Evolutionary conservation across 2,113 vertebrate genomes (phyloP).

Genomic region (Hydrolagus affinis): DNA sequence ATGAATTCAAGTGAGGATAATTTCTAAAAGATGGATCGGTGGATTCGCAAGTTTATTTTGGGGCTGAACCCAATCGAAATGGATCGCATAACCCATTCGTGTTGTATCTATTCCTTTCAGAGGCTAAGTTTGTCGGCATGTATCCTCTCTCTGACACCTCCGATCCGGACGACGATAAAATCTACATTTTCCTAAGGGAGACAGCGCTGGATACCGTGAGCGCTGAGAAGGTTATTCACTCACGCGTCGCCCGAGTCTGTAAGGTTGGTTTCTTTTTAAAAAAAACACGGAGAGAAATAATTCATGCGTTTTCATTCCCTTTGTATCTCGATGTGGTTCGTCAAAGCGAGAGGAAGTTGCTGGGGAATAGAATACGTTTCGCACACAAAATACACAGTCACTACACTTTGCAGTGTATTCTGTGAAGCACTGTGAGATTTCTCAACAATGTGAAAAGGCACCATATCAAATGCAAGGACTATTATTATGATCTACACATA

Average conservation of each 20-base stretch:
- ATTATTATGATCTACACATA: too few relatives aligned
- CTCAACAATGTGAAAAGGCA: too few relatives aligned
- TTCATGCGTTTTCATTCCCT: too few relatives aligned
- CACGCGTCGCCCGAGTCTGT: constrained; percentile 74
- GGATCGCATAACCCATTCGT: background rate
- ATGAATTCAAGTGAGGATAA: too few relatives aligned
- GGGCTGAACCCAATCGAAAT: background rate
- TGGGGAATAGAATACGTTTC: too few relatives aligned
- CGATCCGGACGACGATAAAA: constrained; percentile 68
- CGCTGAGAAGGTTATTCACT: constrained; percentile 64
- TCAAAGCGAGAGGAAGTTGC: too few relatives aligned
- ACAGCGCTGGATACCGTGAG: constrained; percentile 60
- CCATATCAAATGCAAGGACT: too few relatives aligned
- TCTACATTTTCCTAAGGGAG: constrained; percentile 79
- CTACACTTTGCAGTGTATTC: background rate
- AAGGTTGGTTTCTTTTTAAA: constrained; percentile 53
- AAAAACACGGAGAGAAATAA: background rate
- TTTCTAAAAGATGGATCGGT: too few relatives aligned
- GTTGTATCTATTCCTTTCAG: constrained; percentile 42
- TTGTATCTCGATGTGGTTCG: too few relatives aligned
- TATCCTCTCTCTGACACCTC: constrained; percentile 69
- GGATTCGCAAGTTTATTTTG: background rate
- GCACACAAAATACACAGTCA: too few relatives aligned
- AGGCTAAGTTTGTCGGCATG: constrained; percentile 62
- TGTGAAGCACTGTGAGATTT: background rate